Conservation (phyloP, 2,888 invertebrate species). For the Acleris sparsana region DNA sequence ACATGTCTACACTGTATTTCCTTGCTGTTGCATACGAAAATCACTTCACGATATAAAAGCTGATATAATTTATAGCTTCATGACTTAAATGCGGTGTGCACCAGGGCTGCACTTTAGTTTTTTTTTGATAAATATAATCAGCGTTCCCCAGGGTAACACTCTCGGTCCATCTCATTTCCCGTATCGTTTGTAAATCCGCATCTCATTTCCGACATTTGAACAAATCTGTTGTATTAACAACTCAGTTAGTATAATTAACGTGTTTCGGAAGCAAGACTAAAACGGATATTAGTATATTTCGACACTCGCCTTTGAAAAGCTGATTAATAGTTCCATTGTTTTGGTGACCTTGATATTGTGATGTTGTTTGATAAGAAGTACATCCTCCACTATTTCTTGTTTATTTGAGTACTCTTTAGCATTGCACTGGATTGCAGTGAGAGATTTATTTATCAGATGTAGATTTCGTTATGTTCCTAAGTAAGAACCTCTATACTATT, state of each 20-base stretch:
- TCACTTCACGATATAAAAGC: no score
- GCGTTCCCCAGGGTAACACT: neutral
- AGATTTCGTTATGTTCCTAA: no score
- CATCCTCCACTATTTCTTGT: no score
- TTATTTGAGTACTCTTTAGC: no score
- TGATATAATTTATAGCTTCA: no score
- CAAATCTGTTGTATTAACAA: conserved; percentile 27
- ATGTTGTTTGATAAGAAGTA: neutral
- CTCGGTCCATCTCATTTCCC: neutral
- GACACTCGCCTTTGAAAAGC: conserved; percentile 18
- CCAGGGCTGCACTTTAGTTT: neutral
- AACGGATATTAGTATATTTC: conserved; percentile 36
- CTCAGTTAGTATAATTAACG: conserved; percentile 23
- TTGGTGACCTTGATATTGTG: conserved; percentile 29
- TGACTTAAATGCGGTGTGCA: no score
- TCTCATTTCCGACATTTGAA: conserved; percentile 30
- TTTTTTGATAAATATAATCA: no score
- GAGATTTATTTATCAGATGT: no score
- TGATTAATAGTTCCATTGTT: conserved; percentile 28
- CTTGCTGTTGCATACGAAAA: no score
- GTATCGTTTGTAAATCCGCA: conserved; percentile 15
- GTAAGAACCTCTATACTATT: no score
- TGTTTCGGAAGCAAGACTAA: conserved; percentile 30
- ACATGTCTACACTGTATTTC: no score
- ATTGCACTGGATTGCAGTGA: no score